A percentile compares a stretch with the other conserved stretches of the same genome.
Evolutionary conservation across 2,888 invertebrate genomes (phyloP).

Genomic region (Lymantria monacha): DNA sequence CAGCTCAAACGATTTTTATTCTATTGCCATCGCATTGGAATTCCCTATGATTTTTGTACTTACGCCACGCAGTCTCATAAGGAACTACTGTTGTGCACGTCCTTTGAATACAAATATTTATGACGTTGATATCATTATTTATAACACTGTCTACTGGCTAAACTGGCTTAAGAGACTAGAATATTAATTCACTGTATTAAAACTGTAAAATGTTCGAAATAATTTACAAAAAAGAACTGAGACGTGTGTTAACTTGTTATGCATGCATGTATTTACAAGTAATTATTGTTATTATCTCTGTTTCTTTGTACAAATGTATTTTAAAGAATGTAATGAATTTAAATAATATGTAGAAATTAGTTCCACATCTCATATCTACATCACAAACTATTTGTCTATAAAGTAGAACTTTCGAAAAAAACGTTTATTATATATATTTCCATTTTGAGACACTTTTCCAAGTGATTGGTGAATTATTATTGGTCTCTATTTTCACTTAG

Average conservation of each 20-base stretch:
- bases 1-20: neutral
- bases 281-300: too few species aligned
- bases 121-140: conserved; percentile 33
- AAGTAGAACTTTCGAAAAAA: too few species aligned
- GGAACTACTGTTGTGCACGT: conserved; percentile 51
- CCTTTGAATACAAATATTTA: conserved; percentile 45
- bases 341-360: conserved; percentile 14
- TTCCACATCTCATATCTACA: too few species aligned
- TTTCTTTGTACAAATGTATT: conserved; percentile 50
- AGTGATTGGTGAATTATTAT: too few species aligned
- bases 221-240: too few species aligned
- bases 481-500: too few species aligned
- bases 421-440: too few species aligned
- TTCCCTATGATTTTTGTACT: neutral
- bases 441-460: too few species aligned
- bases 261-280: too few species aligned
- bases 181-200: conserved; percentile 10
- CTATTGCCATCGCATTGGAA: neutral
- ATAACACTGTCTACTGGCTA: conserved; percentile 5
- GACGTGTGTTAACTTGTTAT: too few species aligned
- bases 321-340: conserved; percentile 10
- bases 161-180: conserved; percentile 7
- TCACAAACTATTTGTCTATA: too few species aligned
- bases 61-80: conserved; percentile 45
- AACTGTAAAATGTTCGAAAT: neutral